Evolutionary conservation across 2,888 invertebrate species (phyloP).

Genomic region (Gnatocerus cornutus): DNA sequence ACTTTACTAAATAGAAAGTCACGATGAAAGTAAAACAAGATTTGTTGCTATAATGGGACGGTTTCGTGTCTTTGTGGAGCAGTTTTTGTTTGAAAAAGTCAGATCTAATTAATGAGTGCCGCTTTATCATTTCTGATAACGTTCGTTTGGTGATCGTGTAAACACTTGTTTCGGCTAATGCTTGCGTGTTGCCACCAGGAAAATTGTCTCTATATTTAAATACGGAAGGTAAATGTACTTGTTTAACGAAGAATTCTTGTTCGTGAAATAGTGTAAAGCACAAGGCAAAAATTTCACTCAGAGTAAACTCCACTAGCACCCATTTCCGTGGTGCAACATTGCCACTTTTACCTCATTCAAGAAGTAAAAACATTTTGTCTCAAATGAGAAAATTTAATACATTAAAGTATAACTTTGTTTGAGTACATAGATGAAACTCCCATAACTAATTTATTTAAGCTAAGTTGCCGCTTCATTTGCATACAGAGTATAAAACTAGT

Average conservation of each 20-base stretch:
- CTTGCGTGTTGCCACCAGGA: not conserved
- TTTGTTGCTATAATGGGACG: slow-evolving; percentile 1
- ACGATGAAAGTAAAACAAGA: slow-evolving; percentile 19
- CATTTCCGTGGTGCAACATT: not conserved
- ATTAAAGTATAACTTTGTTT: slow-evolving; percentile 29
- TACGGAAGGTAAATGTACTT: too few species aligned
- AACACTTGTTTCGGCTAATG: slow-evolving; percentile 29
- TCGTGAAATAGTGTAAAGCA: too few species aligned
- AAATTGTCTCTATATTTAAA: too few species aligned
- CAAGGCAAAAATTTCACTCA: not conserved
- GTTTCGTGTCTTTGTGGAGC: slow-evolving; percentile 25
- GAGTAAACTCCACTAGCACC: not conserved
- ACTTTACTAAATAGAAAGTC: slow-evolving; percentile 20
- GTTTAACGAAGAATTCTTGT: too few species aligned
- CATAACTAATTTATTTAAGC: slow-evolving; percentile 33
- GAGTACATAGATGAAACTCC: slow-evolving; percentile 35
- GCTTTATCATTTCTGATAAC: slow-evolving; percentile 26
- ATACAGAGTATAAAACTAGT: slow-evolving; percentile 38
- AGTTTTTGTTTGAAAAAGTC: slow-evolving; percentile 21
- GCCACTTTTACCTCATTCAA: not conserved
- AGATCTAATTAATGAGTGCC: slow-evolving; percentile 21
- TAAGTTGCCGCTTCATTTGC: slow-evolving; percentile 40
- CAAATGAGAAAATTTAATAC: slow-evolving; percentile 21
- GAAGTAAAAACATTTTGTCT: not conserved
- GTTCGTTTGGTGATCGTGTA: slow-evolving; percentile 28